These are phyloP conservation scores for Drosophila greeni DNA, from an alignment of 2,888 invertebrate species.

Conservation along the genomic window DNA sequence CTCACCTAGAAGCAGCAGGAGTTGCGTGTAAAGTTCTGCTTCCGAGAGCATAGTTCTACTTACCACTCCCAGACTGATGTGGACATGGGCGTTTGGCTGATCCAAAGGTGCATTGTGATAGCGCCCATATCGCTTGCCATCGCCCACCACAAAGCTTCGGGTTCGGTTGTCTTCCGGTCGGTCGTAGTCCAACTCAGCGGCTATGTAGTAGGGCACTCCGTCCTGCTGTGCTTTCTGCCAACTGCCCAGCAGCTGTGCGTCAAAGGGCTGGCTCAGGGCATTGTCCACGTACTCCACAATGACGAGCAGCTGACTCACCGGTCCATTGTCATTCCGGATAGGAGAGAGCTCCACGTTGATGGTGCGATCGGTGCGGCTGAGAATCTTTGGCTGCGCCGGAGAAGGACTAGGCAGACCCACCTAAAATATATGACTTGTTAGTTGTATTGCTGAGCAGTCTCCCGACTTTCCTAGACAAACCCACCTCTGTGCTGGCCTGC, in stretches of 20 bases:
- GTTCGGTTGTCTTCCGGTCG: constrained; percentile 79
- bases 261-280: constrained; percentile 83
- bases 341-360: constrained; percentile 85
- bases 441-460: neutral
- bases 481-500: constrained; percentile 84
- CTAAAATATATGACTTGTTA: neutral
- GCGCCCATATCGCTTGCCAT: constrained; percentile 85
- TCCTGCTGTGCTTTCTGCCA: constrained; percentile 84
- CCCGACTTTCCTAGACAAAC: neutral
- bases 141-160: constrained; percentile 87
- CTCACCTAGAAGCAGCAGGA: constrained; percentile 66
- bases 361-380: constrained; percentile 82
- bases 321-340: constrained; percentile 87
- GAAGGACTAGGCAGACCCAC: constrained; percentile 84
- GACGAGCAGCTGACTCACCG: constrained; percentile 86
- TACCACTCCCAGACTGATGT: constrained; percentile 85
- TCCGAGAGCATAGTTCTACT: constrained; percentile 77
- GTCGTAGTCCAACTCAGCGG: constrained; percentile 87
- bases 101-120: constrained; percentile 87
- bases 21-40: neutral
- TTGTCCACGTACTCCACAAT: constrained; percentile 85
- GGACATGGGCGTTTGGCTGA: constrained; percentile 81
- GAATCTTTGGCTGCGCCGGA: constrained; percentile 84
- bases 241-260: constrained; percentile 82
- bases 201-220: constrained; percentile 88